phyloP scores from a whole-genome alignment of 1,140 invertebrate species.

The Temnothorax curvispinosus region DNA sequence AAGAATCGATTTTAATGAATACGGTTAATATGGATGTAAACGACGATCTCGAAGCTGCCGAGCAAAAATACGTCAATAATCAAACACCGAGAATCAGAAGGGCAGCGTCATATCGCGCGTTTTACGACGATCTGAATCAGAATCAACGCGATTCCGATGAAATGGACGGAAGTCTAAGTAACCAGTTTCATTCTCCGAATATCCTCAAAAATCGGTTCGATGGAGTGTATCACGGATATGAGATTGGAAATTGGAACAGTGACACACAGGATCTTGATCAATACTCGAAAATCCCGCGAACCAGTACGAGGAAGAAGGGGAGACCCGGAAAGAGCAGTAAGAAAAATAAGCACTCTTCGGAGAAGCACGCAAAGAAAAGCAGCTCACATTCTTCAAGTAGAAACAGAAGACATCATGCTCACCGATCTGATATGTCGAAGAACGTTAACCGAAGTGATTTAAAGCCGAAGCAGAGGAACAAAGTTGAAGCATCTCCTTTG shows the following conservation, averaged over 20 bases:
- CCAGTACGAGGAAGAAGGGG: not conserved
- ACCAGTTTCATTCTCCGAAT: not conserved
- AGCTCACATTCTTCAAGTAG: slow-evolving; percentile 3
- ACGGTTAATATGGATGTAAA: not conserved
- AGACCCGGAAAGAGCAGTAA: not conserved
- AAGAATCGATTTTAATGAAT: not conserved
- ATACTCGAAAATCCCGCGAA: not conserved
- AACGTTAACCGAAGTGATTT: not conserved
- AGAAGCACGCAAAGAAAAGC: not conserved
- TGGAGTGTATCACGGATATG: not conserved
- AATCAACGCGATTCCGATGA: slow-evolving; percentile 14
- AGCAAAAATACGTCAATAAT: slow-evolving; percentile 28
- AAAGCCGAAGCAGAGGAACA: slow-evolving; percentile 35
- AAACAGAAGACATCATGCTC: slow-evolving; percentile 50
- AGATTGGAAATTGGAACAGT: not conserved
- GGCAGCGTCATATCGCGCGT: not conserved
- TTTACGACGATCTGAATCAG: slow-evolving; percentile 39
- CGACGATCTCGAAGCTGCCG: slow-evolving; percentile 21
- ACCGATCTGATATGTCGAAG: slow-evolving; percentile 21
- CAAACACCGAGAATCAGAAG: slow-evolving; percentile 26
- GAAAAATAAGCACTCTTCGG: not conserved
- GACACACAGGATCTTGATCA: not conserved
- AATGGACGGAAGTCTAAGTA: not conserved
- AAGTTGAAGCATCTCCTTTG: not conserved
- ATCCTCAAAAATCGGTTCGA: slow-evolving; percentile 11